These are phyloP conservation scores for Schizopygopsis malacanthus DNA, from an alignment of 2,797 vertebrate species.

Conservation along the genomic window DNA sequence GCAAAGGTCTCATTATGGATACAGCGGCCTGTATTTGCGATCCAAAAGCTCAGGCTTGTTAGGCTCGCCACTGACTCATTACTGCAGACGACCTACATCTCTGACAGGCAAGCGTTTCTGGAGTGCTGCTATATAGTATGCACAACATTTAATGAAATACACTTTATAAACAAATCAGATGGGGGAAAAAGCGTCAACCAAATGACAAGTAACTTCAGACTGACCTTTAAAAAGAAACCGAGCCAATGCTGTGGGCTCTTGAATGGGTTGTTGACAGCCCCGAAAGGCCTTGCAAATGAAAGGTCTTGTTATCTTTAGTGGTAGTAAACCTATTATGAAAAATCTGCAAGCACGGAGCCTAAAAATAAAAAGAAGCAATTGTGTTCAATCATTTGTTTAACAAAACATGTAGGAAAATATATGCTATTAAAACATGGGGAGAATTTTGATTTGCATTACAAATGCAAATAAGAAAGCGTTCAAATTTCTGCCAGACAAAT, in stretches of 20 bases:
- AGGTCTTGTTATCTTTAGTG: slow-evolving; percentile 48
- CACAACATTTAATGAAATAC: slow-evolving; percentile 51
- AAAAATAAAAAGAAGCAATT: slow-evolving; percentile 48
- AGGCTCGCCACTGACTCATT: slow-evolving; percentile 76
- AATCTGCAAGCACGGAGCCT: slow-evolving; percentile 40
- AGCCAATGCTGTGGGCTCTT: slow-evolving; percentile 21
- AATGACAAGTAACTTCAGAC: slow-evolving; percentile 40
- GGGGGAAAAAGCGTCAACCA: slow-evolving; percentile 33
- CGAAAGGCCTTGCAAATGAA: slow-evolving; percentile 44
- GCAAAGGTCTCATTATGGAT: slow-evolving; percentile 83
- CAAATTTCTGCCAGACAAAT: slow-evolving; percentile 44
- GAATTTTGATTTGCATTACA: slow-evolving; percentile 46
- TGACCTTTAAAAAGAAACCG: slow-evolving; percentile 50
- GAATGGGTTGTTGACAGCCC: slow-evolving; percentile 44
- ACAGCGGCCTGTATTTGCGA: slow-evolving; percentile 82
- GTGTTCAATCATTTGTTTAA: slow-evolving; percentile 56
- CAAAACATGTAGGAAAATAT: slow-evolving; percentile 48
- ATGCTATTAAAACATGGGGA: slow-evolving; percentile 46
- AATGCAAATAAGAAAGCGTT: slow-evolving; percentile 41
- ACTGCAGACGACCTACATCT: slow-evolving; percentile 58
- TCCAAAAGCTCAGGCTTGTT: slow-evolving; percentile 81
- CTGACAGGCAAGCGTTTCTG: slow-evolving; percentile 45
- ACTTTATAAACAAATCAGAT: slow-evolving; percentile 50
- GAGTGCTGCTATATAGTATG: slow-evolving; percentile 12
- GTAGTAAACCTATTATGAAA: slow-evolving; percentile 35